These are phyloP conservation scores for Podiceps cristatus DNA, from an alignment of 2,113 vertebrate species.

Conservation along the genomic window DNA sequence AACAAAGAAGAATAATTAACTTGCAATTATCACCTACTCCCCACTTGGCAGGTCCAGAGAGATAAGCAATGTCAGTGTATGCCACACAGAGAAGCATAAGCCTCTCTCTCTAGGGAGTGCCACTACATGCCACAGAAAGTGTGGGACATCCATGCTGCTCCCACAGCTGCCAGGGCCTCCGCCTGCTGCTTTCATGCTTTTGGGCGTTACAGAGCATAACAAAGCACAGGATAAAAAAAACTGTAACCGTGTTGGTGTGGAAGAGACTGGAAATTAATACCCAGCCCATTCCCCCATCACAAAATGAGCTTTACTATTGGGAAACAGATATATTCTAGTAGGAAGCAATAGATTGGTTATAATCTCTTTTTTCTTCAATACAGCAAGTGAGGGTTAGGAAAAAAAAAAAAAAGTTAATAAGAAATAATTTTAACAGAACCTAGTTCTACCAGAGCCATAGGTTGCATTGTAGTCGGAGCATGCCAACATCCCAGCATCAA, in stretches of 20 bases:
- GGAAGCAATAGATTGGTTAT: background rate
- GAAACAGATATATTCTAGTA: background rate
- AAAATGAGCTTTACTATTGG: background rate
- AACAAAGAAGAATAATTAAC: conserved; percentile 52
- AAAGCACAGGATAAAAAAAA: background rate
- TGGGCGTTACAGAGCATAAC: background rate
- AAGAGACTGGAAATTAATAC: background rate
- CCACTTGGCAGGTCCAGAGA: background rate
- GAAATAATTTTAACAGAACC: background rate
- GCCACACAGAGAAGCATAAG: background rate
- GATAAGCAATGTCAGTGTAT: background rate
- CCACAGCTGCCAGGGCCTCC: background rate
- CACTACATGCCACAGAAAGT: background rate
- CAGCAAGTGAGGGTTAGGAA: background rate
- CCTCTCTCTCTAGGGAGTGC: background rate
- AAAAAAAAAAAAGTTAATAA: background rate
- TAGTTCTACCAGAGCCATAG: background rate
- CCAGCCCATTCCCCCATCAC: background rate
- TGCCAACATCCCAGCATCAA: background rate
- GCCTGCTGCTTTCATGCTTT: background rate
- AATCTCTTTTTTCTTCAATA: background rate
- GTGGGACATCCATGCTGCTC: background rate
- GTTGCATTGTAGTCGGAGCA: background rate
- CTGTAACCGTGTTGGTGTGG: background rate
- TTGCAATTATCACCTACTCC: background rate